Evolutionary conservation across 2,113 vertebrate genomes (phyloP).

Genomic region (Mus spicilegus): DNA sequence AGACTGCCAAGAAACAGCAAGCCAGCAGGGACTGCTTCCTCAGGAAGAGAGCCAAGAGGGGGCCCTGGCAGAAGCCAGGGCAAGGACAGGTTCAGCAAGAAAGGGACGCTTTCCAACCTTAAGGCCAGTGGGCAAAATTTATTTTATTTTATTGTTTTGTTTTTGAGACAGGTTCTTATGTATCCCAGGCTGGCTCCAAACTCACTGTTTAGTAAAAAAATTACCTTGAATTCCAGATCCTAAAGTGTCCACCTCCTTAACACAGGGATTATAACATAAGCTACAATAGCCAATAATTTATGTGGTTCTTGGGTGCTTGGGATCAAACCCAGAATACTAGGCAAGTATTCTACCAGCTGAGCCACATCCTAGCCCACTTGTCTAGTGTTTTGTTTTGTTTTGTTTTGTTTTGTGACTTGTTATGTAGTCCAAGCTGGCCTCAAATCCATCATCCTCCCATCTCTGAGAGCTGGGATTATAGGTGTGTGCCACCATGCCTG

Average conservation of each 20-base stretch:
- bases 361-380: neutral
- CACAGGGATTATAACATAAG: neutral
- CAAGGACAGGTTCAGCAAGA: neutral
- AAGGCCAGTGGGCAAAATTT: neutral
- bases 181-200: neutral
- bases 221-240: neutral
- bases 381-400: neutral
- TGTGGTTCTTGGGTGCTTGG: neutral
- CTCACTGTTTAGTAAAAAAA: neutral
- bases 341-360: neutral
- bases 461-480: neutral
- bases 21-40: neutral
- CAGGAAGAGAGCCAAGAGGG: conserved; percentile 1
- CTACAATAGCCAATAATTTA: no score
- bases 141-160: neutral
- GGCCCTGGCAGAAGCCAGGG: neutral
- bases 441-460: neutral
- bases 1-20: neutral
- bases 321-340: neutral
- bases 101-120: neutral
- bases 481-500: neutral
- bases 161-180: neutral
- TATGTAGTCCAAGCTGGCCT: neutral
- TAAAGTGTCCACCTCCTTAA: neutral
- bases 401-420: neutral